Conservation (phyloP, 2,888 invertebrate genomes). For the Coleophora deauratella region DNA sequence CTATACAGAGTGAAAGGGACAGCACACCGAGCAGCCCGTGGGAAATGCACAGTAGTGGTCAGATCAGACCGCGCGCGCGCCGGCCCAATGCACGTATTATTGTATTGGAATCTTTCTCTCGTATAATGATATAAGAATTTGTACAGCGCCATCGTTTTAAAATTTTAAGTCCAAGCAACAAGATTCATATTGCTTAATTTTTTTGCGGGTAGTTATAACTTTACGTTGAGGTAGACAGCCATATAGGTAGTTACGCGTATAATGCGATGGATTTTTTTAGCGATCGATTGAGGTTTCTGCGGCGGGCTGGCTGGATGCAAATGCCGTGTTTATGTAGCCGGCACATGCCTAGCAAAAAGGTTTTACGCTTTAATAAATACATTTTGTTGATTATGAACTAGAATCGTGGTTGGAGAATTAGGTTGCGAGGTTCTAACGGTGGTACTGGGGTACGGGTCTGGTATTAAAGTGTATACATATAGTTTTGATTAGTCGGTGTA, state of each 20-base stretch:
- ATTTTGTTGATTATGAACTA: slow-evolving; percentile 30
- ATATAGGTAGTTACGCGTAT: slow-evolving; percentile 61
- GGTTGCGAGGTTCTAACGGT: no score
- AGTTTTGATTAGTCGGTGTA: no score
- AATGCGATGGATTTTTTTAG: slow-evolving; percentile 68
- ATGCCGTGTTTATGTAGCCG: slow-evolving; percentile 61
- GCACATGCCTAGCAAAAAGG: slow-evolving; percentile 60
- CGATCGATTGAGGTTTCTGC: slow-evolving; percentile 70
- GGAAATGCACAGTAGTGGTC: slow-evolving; percentile 76
- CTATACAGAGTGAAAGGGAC: slow-evolving; percentile 44
- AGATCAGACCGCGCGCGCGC: slow-evolving; percentile 72
- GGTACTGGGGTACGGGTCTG: no score
- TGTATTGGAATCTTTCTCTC: slow-evolving; percentile 57
- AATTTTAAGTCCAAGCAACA: slow-evolving; percentile 24
- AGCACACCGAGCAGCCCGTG: slow-evolving; percentile 60
- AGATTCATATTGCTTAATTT: slow-evolving; percentile 22
- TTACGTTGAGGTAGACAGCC: slow-evolving; percentile 11
- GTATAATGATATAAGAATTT: slow-evolving; percentile 45
- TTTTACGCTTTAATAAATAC: slow-evolving; percentile 44
- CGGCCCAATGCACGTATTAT: slow-evolving; percentile 73
- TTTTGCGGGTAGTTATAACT: slow-evolving; percentile 13
- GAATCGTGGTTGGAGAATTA: not conserved
- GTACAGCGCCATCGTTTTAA: slow-evolving; percentile 15
- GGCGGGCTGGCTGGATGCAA: slow-evolving; percentile 63
- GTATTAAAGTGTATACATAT: no score